A percentile compares a stretch with the other conserved stretches of the same genome.
Evolutionary conservation across 2,888 invertebrate species (phyloP).

Genomic region (Acleris literana): DNA sequence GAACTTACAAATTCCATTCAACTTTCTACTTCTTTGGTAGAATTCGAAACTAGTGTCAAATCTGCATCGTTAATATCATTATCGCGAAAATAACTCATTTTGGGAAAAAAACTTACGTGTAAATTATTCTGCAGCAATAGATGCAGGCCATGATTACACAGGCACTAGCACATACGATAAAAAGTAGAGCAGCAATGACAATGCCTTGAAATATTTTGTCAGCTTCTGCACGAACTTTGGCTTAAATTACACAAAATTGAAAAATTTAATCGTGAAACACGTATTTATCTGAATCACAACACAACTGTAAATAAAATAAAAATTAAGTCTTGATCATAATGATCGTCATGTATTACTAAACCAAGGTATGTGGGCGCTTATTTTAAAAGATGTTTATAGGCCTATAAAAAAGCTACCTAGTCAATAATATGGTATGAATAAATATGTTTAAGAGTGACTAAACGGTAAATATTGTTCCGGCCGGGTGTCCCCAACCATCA

Average conservation of each 20-base stretch:
- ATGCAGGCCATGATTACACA: constrained; percentile 59
- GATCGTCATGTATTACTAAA: too few species aligned
- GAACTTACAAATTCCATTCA: too few species aligned
- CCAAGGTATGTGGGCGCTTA: too few species aligned
- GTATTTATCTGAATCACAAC: background rate
- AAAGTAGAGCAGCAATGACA: constrained; percentile 56
- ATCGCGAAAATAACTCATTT: background rate
- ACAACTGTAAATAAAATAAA: background rate
- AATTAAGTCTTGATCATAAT: background rate
- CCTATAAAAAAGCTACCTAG: too few species aligned
- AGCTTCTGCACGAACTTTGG: constrained; percentile 55
- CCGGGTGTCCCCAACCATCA: too few species aligned
- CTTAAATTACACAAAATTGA: constrained; percentile 50
- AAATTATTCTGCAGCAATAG: constrained; percentile 67
- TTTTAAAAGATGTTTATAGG: too few species aligned
- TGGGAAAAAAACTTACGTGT: constrained; percentile 55
- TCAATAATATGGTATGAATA: too few species aligned
- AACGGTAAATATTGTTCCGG: too few species aligned
- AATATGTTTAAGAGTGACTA: too few species aligned
- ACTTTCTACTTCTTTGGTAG: too few species aligned
- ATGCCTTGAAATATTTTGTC: constrained; percentile 60
- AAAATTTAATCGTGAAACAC: background rate
- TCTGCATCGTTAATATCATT: too few species aligned
- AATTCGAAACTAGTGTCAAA: too few species aligned
- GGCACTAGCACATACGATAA: constrained; percentile 56